A percentile compares a stretch with the other conserved stretches of the same genome.
Conservation (phyloP, 2,113 vertebrate species). For the Anser cygnoides region DNA sequence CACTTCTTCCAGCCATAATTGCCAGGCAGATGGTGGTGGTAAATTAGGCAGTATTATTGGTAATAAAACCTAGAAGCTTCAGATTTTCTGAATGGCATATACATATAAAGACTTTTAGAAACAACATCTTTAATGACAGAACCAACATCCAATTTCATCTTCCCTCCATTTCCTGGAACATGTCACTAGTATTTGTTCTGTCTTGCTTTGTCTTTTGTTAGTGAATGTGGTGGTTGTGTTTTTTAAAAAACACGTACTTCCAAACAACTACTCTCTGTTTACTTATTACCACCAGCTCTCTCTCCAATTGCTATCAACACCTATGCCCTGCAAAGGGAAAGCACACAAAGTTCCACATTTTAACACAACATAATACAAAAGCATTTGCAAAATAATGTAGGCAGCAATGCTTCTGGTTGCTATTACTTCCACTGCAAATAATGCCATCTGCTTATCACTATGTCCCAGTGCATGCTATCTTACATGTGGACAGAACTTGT, state of each 20-base stretch:
- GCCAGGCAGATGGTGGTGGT: slow-evolving; percentile 51
- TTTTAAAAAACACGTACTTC: slow-evolving; percentile 15
- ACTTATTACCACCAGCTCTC: not conserved
- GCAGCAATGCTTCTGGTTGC: slow-evolving; percentile 44
- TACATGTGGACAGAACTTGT: slow-evolving; percentile 41
- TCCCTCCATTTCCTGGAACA: not conserved
- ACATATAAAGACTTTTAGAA: slow-evolving; percentile 12
- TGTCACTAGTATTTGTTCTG: not conserved
- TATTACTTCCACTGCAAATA: slow-evolving; percentile 67
- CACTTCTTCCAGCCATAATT: slow-evolving; percentile 25
- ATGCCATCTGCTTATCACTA: slow-evolving; percentile 68
- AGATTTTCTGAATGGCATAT: slow-evolving; percentile 37
- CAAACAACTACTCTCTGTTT: slow-evolving; percentile 2
- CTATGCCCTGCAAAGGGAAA: not conserved
- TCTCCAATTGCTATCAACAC: not conserved
- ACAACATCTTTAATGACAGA: slow-evolving; percentile 17
- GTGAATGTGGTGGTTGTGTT: not conserved
- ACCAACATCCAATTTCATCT: not conserved
- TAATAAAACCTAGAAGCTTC: slow-evolving; percentile 54
- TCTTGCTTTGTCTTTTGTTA: not conserved
- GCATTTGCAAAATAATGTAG: slow-evolving; percentile 24
- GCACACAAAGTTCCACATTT: not conserved
- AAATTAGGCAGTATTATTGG: slow-evolving; percentile 53
- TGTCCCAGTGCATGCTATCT: slow-evolving; percentile 40
- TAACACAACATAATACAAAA: slow-evolving; percentile 7